phyloP scores from a whole-genome alignment of 2,888 invertebrate species.

The Zonitis immaculata region DNA sequence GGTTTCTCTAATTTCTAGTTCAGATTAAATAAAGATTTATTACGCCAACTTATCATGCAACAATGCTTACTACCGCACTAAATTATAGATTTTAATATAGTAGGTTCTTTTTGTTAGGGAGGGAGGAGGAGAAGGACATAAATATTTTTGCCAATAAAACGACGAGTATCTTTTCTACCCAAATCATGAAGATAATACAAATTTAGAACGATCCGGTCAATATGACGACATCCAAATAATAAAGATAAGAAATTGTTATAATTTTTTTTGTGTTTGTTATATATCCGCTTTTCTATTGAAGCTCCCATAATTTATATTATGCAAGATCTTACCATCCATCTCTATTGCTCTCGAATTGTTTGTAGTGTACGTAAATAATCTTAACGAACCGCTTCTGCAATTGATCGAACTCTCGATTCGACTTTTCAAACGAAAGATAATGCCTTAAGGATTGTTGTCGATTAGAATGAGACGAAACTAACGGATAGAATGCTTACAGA shows the following conservation, averaged over 20 bases:
- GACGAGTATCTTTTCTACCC: neutral
- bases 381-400: constrained; percentile 42
- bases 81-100: constrained; percentile 17
- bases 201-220: neutral
- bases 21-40: constrained; percentile 9
- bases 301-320: too few relatives aligned
- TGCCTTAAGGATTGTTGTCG: constrained; percentile 41
- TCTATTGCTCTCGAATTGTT: constrained; percentile 20
- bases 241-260: too few relatives aligned
- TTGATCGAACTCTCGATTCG: constrained; percentile 49
- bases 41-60: constrained; percentile 12
- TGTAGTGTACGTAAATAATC: constrained; percentile 44
- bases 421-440: constrained; percentile 32
- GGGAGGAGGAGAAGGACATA: neutral
- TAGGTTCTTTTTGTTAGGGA: neutral
- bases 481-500: constrained; percentile 26
- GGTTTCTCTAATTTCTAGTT: neutral
- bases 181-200: neutral
- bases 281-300: too few relatives aligned
- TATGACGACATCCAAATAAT: neutral
- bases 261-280: too few relatives aligned
- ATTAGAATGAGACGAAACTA: constrained; percentile 10
- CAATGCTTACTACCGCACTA: constrained; percentile 7
- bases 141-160: neutral
- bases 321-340: constrained; percentile 30